These are phyloP conservation scores for Diplosoma virens DNA, from an alignment of 23 tunicate species.

Conservation along the genomic window DNA sequence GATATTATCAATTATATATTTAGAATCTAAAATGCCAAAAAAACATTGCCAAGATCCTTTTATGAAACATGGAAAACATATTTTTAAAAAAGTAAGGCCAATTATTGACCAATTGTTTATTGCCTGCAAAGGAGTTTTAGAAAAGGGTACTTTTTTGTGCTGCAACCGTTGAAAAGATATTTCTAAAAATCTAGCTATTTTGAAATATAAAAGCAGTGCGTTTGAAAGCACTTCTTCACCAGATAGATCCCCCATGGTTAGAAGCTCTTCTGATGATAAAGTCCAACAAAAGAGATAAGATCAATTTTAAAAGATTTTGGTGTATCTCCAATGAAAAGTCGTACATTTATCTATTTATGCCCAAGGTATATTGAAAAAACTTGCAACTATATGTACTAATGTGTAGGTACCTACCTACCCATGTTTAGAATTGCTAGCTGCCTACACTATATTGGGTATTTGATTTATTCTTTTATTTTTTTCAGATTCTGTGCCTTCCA, in stretches of 20 bases:
- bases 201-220: not conserved
- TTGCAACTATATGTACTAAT: not conserved
- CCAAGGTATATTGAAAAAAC: not conserved
- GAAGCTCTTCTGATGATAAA: not conserved
- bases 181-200: too few relatives aligned
- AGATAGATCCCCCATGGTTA: not conserved
- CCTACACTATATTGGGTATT: not conserved
- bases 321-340: not conserved
- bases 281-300: not conserved
- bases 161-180: not conserved
- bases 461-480: not conserved
- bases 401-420: not conserved
- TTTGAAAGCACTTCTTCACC: not conserved
- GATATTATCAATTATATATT: not conserved
- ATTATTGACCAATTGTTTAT: not conserved
- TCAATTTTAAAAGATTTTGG: not conserved
- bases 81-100: not conserved
- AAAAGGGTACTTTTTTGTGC: not conserved
- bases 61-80: not conserved
- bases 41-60: not conserved
- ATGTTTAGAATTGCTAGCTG: not conserved
- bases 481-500: not conserved
- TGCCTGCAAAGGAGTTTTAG: not conserved
- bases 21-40: not conserved
- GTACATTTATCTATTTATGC: not conserved